A percentile compares a stretch with the other conserved stretches of the same genome.
Evolutionary conservation across 1,140 invertebrate species (phyloP).

Genomic region (Drosophila rufa): DNA sequence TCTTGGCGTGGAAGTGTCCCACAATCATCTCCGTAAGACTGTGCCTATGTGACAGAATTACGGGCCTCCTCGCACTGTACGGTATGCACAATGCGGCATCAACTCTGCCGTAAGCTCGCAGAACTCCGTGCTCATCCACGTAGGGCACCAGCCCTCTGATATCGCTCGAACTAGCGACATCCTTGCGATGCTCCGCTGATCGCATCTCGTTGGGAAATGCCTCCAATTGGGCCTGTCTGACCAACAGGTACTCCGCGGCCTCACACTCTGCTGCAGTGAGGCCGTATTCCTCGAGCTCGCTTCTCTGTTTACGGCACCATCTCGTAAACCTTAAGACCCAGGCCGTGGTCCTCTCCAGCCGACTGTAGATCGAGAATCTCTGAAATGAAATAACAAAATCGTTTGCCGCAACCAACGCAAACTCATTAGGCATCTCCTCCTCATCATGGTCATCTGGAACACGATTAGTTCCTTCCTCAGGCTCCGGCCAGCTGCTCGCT

Average conservation of each 20-base stretch:
- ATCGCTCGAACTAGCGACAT: background rate
- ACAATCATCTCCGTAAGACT: conserved; percentile 4
- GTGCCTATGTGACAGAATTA: conserved; percentile 8
- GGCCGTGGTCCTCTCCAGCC: background rate
- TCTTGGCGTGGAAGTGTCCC: background rate
- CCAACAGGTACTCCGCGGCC: conserved; percentile 3
- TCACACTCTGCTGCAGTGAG: background rate
- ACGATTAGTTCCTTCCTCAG: background rate
- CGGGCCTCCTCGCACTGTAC: background rate
- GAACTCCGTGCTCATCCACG: background rate
- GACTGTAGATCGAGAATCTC: conserved; percentile 4
- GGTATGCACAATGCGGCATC: conserved; percentile 5
- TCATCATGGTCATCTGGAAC: background rate
- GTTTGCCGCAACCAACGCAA: conserved; percentile 1
- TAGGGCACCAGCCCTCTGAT: conserved; percentile 5
- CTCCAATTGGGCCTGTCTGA: conserved; percentile 2
- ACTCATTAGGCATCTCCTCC: conserved; percentile 9
- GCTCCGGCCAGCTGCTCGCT: background rate
- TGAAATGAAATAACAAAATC: background rate
- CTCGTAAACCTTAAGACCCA: too few species aligned
- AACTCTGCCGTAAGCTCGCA: conserved; percentile 11
- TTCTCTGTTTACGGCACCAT: too few species aligned
- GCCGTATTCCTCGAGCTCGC: background rate
- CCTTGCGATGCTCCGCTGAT: background rate
- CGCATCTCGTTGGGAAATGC: conserved; percentile 3